A percentile compares a stretch with the other conserved stretches of the same genome.
Conservation (phyloP, 2,888 invertebrate genomes). For the Prosopocoilus inquinatus region DNA sequence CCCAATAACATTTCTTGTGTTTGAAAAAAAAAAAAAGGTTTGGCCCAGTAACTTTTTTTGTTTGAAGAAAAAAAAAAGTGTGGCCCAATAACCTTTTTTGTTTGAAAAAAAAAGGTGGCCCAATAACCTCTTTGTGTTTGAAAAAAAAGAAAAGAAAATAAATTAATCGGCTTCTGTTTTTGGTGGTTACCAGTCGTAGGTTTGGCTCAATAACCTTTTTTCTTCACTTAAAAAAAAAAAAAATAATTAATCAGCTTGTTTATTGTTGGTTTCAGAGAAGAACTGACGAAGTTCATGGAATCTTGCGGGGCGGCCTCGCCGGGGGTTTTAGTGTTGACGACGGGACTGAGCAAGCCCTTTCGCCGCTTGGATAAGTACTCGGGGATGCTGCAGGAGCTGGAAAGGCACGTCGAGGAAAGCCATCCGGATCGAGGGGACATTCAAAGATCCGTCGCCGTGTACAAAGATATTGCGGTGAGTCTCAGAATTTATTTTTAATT, state of each 20-base stretch:
- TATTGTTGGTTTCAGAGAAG: slow-evolving; percentile 60
- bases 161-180: too few species aligned
- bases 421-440: slow-evolving; percentile 96
- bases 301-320: slow-evolving; percentile 80
- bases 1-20: too few species aligned
- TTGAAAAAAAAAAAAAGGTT: too few species aligned
- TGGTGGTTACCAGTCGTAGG: too few species aligned
- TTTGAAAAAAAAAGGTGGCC: too few species aligned
- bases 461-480: slow-evolving; percentile 90
- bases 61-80: too few species aligned
- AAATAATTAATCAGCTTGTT: too few species aligned
- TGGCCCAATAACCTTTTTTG: too few species aligned
- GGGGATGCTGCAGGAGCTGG: slow-evolving; percentile 90
- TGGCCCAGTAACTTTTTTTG: too few species aligned
- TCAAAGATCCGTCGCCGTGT: slow-evolving; percentile 91
- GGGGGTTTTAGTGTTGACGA: slow-evolving; percentile 86
- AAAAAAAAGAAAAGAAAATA: too few species aligned
- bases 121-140: too few species aligned
- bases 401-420: slow-evolving; percentile 91
- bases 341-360: slow-evolving; percentile 93
- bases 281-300: slow-evolving; percentile 84
- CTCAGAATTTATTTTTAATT: slow-evolving; percentile 7
- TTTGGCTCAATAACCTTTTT: slow-evolving; percentile 21
- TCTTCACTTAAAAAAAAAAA: too few species aligned
- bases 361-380: slow-evolving; percentile 93